These are phyloP conservation scores for Eupithecia inturbata DNA, from an alignment of 2,888 invertebrate genomes.

Conservation along the genomic window DNA sequence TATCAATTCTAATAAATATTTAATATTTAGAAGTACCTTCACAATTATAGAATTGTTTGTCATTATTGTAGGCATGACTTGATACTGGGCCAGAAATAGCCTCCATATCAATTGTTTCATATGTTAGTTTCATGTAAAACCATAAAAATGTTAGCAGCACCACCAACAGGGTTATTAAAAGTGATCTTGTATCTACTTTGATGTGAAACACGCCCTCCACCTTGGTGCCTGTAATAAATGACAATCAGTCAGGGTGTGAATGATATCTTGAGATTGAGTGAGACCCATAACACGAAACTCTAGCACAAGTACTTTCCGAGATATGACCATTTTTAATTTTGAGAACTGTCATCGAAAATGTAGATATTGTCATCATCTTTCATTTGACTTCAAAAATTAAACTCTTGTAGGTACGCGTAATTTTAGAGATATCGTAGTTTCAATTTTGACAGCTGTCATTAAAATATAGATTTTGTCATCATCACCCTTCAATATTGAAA, in stretches of 20 bases:
- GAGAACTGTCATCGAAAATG: too few relatives aligned
- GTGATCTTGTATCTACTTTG: constrained; percentile 55
- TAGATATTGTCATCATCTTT: too few relatives aligned
- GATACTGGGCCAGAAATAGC: constrained; percentile 22
- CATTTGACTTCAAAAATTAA: too few relatives aligned
- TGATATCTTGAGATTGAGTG: neutral
- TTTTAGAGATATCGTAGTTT: too few relatives aligned
- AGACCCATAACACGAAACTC: too few relatives aligned
- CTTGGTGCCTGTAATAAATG: constrained; percentile 67
- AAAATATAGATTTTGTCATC: too few relatives aligned
- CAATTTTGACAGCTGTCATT: too few relatives aligned
- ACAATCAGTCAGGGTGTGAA: constrained; percentile 30
- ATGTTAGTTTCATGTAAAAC: constrained; percentile 65
- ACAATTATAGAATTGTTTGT: constrained; percentile 20
- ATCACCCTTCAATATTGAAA: too few relatives aligned
- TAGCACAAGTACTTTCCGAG: too few relatives aligned
- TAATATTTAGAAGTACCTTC: constrained; percentile 31
- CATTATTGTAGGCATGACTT: constrained; percentile 16
- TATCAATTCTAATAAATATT: neutral
- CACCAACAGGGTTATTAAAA: constrained; percentile 56
- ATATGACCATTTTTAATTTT: too few relatives aligned
- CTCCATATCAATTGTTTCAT: constrained; percentile 46
- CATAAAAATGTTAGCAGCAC: constrained; percentile 57
- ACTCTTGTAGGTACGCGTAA: too few relatives aligned
- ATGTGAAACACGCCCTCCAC: constrained; percentile 65